These are phyloP conservation scores for Rhinichthys osculus DNA, from an alignment of 2,797 vertebrate genomes.

Conservation along the genomic window DNA sequence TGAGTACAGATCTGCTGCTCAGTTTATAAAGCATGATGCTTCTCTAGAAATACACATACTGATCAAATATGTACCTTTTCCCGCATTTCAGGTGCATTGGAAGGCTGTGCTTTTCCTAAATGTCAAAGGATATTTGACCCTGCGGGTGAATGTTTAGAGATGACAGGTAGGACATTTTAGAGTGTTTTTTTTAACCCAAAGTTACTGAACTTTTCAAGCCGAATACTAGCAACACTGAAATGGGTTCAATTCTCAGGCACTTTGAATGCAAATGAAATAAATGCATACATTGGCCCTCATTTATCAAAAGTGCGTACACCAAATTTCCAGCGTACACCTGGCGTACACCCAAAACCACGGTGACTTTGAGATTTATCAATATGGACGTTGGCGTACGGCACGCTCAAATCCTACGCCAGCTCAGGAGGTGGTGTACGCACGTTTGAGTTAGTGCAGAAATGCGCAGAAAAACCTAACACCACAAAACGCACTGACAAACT, in stretches of 20 bases:
- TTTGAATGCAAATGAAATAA: neutral
- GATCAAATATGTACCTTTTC: neutral
- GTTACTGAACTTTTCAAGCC: neutral
- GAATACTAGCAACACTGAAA: neutral
- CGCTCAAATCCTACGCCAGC: no score
- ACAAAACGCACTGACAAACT: no score
- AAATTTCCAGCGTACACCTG: no score
- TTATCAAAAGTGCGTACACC: no score
- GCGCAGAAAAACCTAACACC: no score
- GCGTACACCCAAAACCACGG: no score
- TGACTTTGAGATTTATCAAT: no score
- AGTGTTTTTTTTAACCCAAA: neutral
- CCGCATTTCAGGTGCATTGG: neutral
- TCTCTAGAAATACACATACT: neutral
- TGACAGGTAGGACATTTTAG: constrained; percentile 10
- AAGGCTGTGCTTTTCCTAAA: neutral
- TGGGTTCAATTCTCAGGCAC: neutral
- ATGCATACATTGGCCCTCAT: neutral
- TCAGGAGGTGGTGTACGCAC: no score
- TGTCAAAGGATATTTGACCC: neutral
- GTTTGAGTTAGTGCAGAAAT: no score
- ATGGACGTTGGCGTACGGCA: no score
- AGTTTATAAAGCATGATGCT: neutral
- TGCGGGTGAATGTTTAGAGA: constrained; percentile 10
- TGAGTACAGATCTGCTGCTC: neutral